Evolutionary conservation across 2,888 invertebrate genomes (phyloP).

Genomic region (Laothoe populi): DNA sequence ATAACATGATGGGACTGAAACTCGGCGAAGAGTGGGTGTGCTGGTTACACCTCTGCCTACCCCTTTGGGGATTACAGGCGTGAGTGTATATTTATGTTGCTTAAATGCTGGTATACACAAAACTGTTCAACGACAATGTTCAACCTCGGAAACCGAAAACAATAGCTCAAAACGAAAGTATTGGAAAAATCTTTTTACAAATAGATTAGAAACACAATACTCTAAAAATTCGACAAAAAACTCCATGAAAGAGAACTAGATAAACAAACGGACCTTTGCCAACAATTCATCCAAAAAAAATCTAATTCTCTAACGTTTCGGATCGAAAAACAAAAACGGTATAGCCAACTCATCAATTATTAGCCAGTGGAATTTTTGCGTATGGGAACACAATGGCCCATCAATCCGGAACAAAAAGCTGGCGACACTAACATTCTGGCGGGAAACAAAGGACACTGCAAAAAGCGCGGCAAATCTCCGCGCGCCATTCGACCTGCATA

Average conservation of each 20-base stretch:
- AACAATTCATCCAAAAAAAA: constrained; percentile 47
- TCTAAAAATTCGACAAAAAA: constrained; percentile 38
- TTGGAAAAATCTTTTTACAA: constrained; percentile 9
- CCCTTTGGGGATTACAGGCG: too few species aligned
- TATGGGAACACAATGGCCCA: constrained; percentile 77
- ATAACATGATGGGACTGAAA: too few species aligned
- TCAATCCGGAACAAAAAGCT: constrained; percentile 72
- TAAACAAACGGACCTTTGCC: constrained; percentile 45
- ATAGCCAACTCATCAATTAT: constrained; percentile 72
- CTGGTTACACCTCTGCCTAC: too few species aligned
- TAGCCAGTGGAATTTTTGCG: constrained; percentile 68
- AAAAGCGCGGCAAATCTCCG: constrained; percentile 26
- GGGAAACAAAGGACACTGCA: constrained; percentile 58
- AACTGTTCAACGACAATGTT: not conserved
- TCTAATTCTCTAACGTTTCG: constrained; percentile 70
- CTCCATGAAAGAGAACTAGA: constrained; percentile 41
- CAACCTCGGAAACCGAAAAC: not conserved
- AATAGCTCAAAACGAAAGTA: constrained; percentile 5
- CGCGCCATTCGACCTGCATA: constrained; percentile 1
- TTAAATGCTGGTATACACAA: not conserved
- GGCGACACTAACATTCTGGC: constrained; percentile 65
- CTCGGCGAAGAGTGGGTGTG: too few species aligned
- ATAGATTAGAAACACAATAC: constrained; percentile 16
- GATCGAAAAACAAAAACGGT: constrained; percentile 48
- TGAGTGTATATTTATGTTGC: too few species aligned